A percentile compares a stretch with the other conserved stretches of the same genome.
Conservation (phyloP, 2,888 invertebrate species). For the Stenodema calcarata region DNA sequence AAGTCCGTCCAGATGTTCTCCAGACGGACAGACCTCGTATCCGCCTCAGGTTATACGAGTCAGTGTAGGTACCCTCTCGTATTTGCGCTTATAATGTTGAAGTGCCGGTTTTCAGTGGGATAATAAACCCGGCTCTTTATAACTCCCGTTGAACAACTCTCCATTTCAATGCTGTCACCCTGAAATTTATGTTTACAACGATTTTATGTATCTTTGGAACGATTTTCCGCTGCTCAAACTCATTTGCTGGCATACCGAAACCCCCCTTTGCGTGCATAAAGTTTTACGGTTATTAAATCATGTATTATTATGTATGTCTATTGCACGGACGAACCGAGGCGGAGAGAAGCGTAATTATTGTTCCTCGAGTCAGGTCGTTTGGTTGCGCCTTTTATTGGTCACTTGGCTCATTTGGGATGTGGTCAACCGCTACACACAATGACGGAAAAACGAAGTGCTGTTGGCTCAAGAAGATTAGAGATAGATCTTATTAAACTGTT, state of each 20-base stretch:
- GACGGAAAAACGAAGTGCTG: background rate
- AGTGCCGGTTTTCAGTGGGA: conserved; percentile 31
- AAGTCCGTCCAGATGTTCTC: background rate
- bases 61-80: background rate
- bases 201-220: conserved; percentile 30
- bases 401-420: background rate
- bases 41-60: background rate
- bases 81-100: conserved; percentile 27
- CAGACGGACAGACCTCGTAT: background rate
- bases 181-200: conserved; percentile 34
- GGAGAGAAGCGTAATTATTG: conserved; percentile 35
- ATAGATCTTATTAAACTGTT: background rate
- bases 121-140: conserved; percentile 34
- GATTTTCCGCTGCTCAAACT: conserved; percentile 27
- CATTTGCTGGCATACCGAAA: conserved; percentile 30
- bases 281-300: conserved; percentile 42
- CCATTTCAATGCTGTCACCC: conserved; percentile 37
- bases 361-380: background rate
- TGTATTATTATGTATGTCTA: conserved; percentile 37
- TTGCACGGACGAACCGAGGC: background rate
- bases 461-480: background rate
- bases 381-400: background rate
- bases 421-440: background rate
- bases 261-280: conserved; percentile 30
- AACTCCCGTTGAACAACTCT: conserved; percentile 28